Percentiles rank a stretch among this genome's conserved stretches.
Evolutionary conservation across 2,113 vertebrate species (phyloP).

Genomic region (Dasyurus viverrinus): DNA sequence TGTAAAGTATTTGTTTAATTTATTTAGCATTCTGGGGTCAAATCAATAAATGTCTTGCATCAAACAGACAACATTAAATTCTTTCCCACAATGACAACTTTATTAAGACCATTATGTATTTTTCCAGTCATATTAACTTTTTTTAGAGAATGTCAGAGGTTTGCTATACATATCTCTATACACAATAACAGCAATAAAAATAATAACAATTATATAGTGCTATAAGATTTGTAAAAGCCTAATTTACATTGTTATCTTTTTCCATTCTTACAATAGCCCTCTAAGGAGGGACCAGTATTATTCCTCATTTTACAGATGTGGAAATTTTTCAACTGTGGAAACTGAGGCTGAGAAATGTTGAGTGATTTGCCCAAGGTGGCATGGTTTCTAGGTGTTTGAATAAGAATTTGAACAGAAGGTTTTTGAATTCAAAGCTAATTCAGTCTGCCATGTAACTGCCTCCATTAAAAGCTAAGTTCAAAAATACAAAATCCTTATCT

Average conservation of each 20-base stretch:
- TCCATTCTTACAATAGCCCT: background rate
- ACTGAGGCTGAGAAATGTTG: background rate
- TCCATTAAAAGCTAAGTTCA: background rate
- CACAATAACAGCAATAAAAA: background rate
- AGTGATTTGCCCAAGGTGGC: background rate
- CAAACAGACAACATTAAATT: conserved; percentile 72
- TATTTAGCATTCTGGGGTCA: conserved; percentile 87
- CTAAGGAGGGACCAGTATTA: background rate
- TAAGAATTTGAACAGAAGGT: background rate
- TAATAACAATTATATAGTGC: background rate
- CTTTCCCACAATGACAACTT: conserved; percentile 73
- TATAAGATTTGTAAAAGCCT: background rate
- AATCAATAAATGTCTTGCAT: conserved; percentile 90
- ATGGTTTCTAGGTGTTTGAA: background rate
- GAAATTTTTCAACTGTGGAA: background rate
- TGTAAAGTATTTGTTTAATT: conserved; percentile 89
- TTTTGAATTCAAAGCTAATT: background rate
- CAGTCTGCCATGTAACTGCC: background rate
- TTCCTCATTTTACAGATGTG: background rate
- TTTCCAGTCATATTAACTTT: conserved; percentile 18
- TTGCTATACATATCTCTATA: background rate
- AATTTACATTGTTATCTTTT: background rate
- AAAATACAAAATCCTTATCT: background rate
- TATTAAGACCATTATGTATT: conserved; percentile 42
- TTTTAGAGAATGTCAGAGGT: background rate